Percentiles rank a stretch among this genome's conserved stretches.
Evolutionary conservation across 1,140 invertebrate species (phyloP).

Genomic region (Dolichoris vasculosae): DNA sequence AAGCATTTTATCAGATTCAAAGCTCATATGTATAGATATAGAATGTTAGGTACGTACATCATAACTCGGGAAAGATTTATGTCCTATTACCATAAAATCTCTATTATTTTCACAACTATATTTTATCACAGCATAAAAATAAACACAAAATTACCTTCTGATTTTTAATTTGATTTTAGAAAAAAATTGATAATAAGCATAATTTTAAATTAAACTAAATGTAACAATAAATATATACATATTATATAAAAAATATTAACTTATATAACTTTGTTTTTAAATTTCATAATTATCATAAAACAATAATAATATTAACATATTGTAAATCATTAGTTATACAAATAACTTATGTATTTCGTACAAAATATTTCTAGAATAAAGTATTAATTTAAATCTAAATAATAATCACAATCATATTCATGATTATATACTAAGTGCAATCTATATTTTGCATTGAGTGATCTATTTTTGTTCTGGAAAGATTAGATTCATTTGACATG

Average conservation of each 20-base stretch:
- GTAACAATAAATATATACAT: not conserved
- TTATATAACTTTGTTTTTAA: not conserved
- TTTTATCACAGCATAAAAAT: not conserved
- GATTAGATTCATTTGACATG: too few relatives aligned
- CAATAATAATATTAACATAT: too few relatives aligned
- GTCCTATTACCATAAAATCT: conserved; percentile 28
- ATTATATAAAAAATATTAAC: not conserved
- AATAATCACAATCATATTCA: too few relatives aligned
- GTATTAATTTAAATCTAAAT: too few relatives aligned
- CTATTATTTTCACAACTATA: conserved; percentile 30
- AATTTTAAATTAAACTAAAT: not conserved
- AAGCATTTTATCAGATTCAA: conserved; percentile 2
- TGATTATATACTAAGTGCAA: too few relatives aligned
- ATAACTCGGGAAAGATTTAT: conserved; percentile 2
- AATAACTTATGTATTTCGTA: too few relatives aligned
- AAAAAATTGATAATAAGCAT: not conserved
- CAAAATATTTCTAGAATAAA: too few relatives aligned
- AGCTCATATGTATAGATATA: not conserved
- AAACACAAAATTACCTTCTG: not conserved
- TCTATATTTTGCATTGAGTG: too few relatives aligned
- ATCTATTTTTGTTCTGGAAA: too few relatives aligned
- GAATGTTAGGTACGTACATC: not conserved
- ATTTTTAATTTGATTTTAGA: not conserved
- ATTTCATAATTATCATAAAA: too few relatives aligned
- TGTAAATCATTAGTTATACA: too few relatives aligned